These are phyloP conservation scores for Oryzias woworae DNA, from an alignment of 2,113 vertebrate species.

Conservation along the genomic window DNA sequence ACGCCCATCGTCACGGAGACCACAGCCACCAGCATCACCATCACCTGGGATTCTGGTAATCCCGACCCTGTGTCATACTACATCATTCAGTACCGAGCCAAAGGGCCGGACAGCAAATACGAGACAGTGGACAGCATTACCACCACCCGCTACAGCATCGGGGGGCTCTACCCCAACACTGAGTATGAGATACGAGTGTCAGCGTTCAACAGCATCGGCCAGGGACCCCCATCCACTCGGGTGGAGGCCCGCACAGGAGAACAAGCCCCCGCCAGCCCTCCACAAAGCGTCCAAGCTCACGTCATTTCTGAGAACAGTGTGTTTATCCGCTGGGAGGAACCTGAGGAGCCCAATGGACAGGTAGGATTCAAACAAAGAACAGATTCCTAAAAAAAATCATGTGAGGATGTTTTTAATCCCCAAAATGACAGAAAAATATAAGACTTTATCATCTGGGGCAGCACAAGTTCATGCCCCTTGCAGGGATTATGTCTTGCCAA, in stretches of 20 bases:
- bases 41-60: conserved; percentile 98
- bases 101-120: conserved; percentile 91
- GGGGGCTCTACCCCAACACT: conserved; percentile 95
- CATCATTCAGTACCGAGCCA: conserved; percentile 95
- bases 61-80: conserved; percentile 96
- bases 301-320: conserved; percentile 93
- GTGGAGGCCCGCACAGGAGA: conserved; percentile 94
- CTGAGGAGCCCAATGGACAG: conserved; percentile 95
- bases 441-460: too few relatives aligned
- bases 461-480: conserved; percentile 23
- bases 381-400: too few relatives aligned
- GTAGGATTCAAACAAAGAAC: conserved; percentile 63
- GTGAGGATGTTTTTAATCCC: too few relatives aligned
- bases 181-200: conserved; percentile 98
- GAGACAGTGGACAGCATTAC: conserved; percentile 98
- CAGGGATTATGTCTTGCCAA: conserved; percentile 26
- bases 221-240: conserved; percentile 88
- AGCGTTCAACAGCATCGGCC: conserved; percentile 94
- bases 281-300: conserved; percentile 90
- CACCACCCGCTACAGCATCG: conserved; percentile 97
- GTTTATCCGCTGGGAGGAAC: conserved; percentile 98
- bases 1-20: conserved; percentile 94
- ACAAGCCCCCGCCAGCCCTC: conserved; percentile 93
- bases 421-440: too few relatives aligned
- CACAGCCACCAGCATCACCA: conserved; percentile 95